Percentiles rank a stretch among this genome's conserved stretches.
Conservation (phyloP, 2,797 vertebrate species). For the Pogonophryne albipinna region DNA sequence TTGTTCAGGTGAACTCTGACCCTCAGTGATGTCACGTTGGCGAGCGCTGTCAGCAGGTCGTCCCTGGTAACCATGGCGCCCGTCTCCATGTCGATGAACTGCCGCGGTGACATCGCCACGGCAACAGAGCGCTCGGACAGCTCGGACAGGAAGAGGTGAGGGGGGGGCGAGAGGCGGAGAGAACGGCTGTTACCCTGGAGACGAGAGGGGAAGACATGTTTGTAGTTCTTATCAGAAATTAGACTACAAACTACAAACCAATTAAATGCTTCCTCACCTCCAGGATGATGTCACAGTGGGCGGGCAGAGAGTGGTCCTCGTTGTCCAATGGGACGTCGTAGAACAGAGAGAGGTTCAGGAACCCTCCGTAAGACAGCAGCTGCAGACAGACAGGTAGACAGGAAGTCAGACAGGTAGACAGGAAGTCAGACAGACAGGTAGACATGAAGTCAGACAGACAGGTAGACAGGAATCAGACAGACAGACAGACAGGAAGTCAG, state of each 20-base stretch:
- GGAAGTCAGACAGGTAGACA: slow-evolving; percentile 23
- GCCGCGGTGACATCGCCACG: slow-evolving; percentile 82
- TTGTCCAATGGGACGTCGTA: slow-evolving; percentile 88
- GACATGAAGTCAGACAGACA: background rate
- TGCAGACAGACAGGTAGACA: slow-evolving; percentile 63
- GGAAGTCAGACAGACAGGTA: background rate
- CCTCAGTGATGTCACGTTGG: slow-evolving; percentile 85
- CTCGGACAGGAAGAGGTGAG: slow-evolving; percentile 82
- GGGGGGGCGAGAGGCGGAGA: slow-evolving; percentile 80
- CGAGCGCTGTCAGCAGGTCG: slow-evolving; percentile 89
- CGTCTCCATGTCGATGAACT: slow-evolving; percentile 84
- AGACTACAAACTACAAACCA: too few relatives aligned
- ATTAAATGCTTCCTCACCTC: slow-evolving; percentile 81
- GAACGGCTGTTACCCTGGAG: slow-evolving; percentile 87
- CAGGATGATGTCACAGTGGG: slow-evolving; percentile 87
- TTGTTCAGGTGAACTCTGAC: slow-evolving; percentile 88
- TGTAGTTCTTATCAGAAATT: background rate
- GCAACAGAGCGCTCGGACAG: slow-evolving; percentile 81
- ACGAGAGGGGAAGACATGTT: slow-evolving; percentile 50
- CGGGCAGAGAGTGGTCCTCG: slow-evolving; percentile 81
- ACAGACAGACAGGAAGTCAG: too few relatives aligned
- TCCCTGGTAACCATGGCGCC: slow-evolving; percentile 84
- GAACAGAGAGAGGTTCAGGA: slow-evolving; percentile 88
- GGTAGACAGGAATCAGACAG: background rate
- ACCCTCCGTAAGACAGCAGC: slow-evolving; percentile 91